These are phyloP conservation scores for Pseudanteris insignis DNA, from an alignment of 2,888 invertebrate species.

Conservation along the genomic window DNA sequence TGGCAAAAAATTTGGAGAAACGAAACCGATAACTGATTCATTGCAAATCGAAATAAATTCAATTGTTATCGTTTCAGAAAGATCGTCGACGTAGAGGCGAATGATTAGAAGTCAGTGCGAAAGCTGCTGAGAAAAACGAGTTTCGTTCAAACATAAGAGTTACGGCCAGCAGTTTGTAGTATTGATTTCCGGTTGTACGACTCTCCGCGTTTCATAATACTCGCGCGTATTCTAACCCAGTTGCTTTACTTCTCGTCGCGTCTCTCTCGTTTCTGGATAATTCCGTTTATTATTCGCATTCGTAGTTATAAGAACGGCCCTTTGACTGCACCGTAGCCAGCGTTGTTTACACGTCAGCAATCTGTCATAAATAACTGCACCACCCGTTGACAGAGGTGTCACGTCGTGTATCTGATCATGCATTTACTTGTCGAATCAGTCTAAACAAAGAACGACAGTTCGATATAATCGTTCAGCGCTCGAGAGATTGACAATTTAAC, in stretches of 20 bases:
- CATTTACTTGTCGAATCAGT: slow-evolving; percentile 8
- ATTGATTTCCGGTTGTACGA: slow-evolving; percentile 40
- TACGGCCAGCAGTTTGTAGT: slow-evolving; percentile 39
- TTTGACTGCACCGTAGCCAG: too few relatives aligned
- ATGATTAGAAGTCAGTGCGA: slow-evolving; percentile 19
- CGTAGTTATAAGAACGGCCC: too few relatives aligned
- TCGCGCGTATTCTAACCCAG: slow-evolving; percentile 5
- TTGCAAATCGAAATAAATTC: slow-evolving; percentile 10
- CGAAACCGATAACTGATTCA: slow-evolving; percentile 7
- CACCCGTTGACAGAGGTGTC: slow-evolving; percentile 18
- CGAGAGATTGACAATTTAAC: too few relatives aligned
- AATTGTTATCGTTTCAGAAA: slow-evolving; percentile 12
- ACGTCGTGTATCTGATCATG: slow-evolving; percentile 1
- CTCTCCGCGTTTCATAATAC: slow-evolving; percentile 28
- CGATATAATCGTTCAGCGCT: slow-evolving; percentile 19
- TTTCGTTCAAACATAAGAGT: slow-evolving; percentile 22
- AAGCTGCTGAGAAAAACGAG: slow-evolving; percentile 15
- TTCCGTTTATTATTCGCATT: too few relatives aligned
- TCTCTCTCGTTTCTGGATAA: too few relatives aligned
- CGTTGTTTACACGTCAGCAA: slow-evolving; percentile 10
- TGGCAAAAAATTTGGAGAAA: neutral
- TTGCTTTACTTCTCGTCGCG: neutral
- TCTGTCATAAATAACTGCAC: slow-evolving; percentile 21
- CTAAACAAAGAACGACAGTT: slow-evolving; percentile 13
- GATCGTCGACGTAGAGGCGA: slow-evolving; percentile 16